These are phyloP conservation scores for Cydia pomonella DNA, from an alignment of 1,140 invertebrate genomes.

Conservation along the genomic window DNA sequence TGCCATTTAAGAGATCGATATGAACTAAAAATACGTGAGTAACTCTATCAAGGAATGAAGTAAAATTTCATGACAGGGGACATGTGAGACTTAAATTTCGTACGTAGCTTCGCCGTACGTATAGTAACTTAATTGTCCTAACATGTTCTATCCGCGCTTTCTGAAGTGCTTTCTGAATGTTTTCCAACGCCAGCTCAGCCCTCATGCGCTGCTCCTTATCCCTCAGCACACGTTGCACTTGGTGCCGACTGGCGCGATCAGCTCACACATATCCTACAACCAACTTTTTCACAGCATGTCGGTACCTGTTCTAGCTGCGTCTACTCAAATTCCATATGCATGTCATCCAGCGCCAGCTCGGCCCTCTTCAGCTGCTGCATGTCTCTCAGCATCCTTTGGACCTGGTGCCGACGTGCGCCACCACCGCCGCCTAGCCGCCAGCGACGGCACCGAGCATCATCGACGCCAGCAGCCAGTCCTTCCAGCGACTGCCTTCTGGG, in stretches of 20 bases:
- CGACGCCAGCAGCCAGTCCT: constrained; percentile 93
- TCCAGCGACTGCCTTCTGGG: constrained; percentile 89
- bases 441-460: constrained; percentile 90
- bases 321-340: constrained; percentile 76
- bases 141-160: constrained; percentile 78
- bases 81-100: not conserved
- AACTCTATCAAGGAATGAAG: too few species aligned
- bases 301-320: constrained; percentile 75
- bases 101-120: too few species aligned
- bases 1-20: too few species aligned
- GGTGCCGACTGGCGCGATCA: constrained; percentile 87
- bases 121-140: not conserved
- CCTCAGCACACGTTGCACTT: constrained; percentile 93
- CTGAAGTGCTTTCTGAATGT: constrained; percentile 79
- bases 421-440: constrained; percentile 95
- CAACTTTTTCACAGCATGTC: not conserved
- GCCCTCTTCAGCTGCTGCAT: constrained; percentile 96
- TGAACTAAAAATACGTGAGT: too few species aligned
- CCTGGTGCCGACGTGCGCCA: constrained; percentile 90
- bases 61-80: not conserved
- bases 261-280: too few species aligned
- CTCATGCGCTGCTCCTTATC: constrained; percentile 96
- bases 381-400: constrained; percentile 94
- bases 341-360: constrained; percentile 90
- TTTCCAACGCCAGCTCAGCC: constrained; percentile 92